Base-by-base conservation (phyloP, 2,888 invertebrate species). In the Diarsia rubi region DNA sequence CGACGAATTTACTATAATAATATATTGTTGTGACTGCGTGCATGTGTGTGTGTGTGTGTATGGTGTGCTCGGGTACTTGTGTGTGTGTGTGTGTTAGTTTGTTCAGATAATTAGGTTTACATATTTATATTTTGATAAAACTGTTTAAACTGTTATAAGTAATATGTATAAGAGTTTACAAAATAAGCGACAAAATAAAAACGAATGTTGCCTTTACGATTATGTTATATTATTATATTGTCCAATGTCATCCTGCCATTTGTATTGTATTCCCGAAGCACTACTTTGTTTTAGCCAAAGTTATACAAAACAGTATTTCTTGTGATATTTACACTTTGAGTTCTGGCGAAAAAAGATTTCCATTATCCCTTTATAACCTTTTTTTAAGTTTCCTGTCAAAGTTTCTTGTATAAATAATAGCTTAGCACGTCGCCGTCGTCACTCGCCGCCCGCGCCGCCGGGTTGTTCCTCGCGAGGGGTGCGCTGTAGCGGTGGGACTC, bases 1-100 rank as follows among this genome's bases (percentile, higher is more conserved):
- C 86, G 84, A 94, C 93, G 94, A 94, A 94, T 94, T 94, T 94
- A 94, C 91, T 91, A 78, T 82, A 86, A 78, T 86, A 92, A 92
- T 93, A 91, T 91, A 89, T 90, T 88, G 69, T 80, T 81, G 66
- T 75, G 84, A 77, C 68, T 78, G 73, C 80, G 54, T 57, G 47
- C 77, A 78, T 82, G 75, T 59, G 66, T 73, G 83, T 73, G 76
- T 64, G 66, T 73, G 83, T 72, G 74, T 73, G 81, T 71, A 49
- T 78, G 67, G 77, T 77, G 73, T 73, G 68, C 60, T 65, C 47
- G 82, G 37, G 70, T 71, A 65, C 57, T 71, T 62, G 72, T 78
- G 73, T 62, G 72, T 78, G 27, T 42, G 54, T 74, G 81, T 65
- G 83, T 72, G 79, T 70, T 81, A 76, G 81, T 77, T 75, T 82